phyloP scores from a whole-genome alignment of 2,113 vertebrate species.

The Emydura subglobosa region DNA sequence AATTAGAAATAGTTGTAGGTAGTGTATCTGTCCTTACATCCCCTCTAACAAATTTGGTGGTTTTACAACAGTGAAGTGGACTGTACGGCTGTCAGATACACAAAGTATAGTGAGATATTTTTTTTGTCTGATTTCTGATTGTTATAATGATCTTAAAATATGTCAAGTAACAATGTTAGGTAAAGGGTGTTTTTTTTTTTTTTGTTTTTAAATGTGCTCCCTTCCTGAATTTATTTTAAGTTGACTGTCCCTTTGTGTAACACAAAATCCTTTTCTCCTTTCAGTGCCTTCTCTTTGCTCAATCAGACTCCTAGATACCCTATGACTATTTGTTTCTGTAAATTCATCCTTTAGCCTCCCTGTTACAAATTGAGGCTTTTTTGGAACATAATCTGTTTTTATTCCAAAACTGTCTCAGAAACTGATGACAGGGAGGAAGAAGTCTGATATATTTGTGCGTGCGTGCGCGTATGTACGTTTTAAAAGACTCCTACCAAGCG shows the following conservation, averaged over 20 bases:
- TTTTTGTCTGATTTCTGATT: background rate
- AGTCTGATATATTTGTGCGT: background rate
- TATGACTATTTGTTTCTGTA: background rate
- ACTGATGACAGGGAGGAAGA: background rate
- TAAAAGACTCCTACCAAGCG: no score
- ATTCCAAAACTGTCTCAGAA: background rate
- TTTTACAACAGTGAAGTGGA: background rate
- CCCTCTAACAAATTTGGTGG: background rate
- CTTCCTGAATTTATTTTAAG: background rate
- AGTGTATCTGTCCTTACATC: background rate
- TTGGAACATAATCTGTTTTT: background rate
- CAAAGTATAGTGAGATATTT: background rate
- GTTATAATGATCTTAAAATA: background rate
- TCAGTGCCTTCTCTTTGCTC: rapidly evolving
- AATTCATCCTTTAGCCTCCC: background rate
- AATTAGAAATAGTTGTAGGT: background rate
- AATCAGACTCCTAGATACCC: background rate
- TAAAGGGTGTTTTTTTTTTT: background rate
- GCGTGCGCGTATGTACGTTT: background rate
- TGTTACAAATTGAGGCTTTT: background rate
- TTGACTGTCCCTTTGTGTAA: background rate
- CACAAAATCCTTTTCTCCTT: background rate
- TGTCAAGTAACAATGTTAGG: background rate
- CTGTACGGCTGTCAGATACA: background rate
- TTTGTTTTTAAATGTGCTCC: background rate